phyloP scores from a whole-genome alignment of 2,888 invertebrate species.

The Elgonia sp. region DNA sequence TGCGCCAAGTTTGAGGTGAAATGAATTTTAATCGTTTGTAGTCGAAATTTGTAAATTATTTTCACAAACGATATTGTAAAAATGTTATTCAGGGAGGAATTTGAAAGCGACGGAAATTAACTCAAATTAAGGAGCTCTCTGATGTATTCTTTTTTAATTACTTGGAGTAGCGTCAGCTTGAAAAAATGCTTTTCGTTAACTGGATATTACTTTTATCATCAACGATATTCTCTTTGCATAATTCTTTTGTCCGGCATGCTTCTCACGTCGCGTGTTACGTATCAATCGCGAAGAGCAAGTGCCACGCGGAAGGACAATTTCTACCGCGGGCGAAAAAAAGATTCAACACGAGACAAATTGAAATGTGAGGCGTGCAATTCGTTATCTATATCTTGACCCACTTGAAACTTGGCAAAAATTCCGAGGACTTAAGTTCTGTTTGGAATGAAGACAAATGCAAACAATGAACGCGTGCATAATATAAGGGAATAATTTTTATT shows the following conservation, averaged over 20 bases:
- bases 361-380: conserved; percentile 68
- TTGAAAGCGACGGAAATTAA: conserved; percentile 47
- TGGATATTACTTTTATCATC: conserved; percentile 54
- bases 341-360: conserved; percentile 44
- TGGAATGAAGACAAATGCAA: neutral
- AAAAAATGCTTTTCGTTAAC: conserved; percentile 19
- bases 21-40: conserved; percentile 31
- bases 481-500: neutral
- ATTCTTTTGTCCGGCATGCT: conserved; percentile 24
- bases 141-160: conserved; percentile 66
- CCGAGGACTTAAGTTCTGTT: neutral
- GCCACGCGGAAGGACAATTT: conserved; percentile 38
- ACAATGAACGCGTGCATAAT: conserved; percentile 1
- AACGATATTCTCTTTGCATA: conserved; percentile 33
- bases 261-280: conserved; percentile 56
- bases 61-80: too few relatives aligned
- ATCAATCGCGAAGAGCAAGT: conserved; percentile 46
- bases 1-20: neutral
- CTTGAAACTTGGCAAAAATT: conserved; percentile 61
- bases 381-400: conserved; percentile 69
- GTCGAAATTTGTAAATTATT: neutral
- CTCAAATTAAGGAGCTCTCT: conserved; percentile 39
- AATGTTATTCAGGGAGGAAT: too few relatives aligned
- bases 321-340: conserved; percentile 21
- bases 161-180: conserved; percentile 27